These are phyloP conservation scores for Virgularia gustaviana DNA, from an alignment of 92 coral and sea anemone genomes.

Conservation along the genomic window DNA sequence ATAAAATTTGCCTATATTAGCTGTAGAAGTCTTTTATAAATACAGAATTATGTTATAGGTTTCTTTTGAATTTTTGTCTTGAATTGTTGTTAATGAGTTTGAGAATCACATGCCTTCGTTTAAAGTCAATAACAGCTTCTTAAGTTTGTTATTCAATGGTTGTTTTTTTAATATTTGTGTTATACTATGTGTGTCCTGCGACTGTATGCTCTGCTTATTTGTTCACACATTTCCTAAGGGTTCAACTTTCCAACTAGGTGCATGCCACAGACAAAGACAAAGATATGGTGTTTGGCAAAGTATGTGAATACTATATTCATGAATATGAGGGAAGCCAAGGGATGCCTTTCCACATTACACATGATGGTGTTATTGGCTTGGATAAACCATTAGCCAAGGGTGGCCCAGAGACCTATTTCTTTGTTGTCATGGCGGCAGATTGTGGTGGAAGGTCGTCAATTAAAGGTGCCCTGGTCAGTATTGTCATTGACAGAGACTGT, in stretches of 20 bases:
- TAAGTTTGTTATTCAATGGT: too few relatives aligned
- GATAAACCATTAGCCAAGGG: constrained; percentile 61
- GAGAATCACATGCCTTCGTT: too few relatives aligned
- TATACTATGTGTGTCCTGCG: neutral
- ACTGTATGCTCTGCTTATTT: neutral
- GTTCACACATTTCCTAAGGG: neutral
- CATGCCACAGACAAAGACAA: constrained; percentile 70
- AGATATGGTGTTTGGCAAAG: constrained; percentile 59
- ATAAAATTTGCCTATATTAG: too few relatives aligned
- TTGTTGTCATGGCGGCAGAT: constrained; percentile 77
- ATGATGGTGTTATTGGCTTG: constrained; percentile 66
- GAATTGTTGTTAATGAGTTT: too few relatives aligned
- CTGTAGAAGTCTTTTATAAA: too few relatives aligned
- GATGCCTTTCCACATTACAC: constrained; percentile 64
- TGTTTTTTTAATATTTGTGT: too few relatives aligned
- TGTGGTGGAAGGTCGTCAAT: constrained; percentile 78
- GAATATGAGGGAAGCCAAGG: too few relatives aligned
- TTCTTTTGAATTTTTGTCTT: too few relatives aligned
- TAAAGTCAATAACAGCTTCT: too few relatives aligned
- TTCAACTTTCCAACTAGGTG: constrained; percentile 43
- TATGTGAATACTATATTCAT: constrained; percentile 69
- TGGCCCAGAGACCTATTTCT: constrained; percentile 58
- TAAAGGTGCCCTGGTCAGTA: constrained; percentile 52
- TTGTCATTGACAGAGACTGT: constrained; percentile 62
- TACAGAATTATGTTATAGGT: too few relatives aligned